Base-by-base conservation (phyloP, 2,888 invertebrate species). In the Leptopterna dolabrata region DNA sequence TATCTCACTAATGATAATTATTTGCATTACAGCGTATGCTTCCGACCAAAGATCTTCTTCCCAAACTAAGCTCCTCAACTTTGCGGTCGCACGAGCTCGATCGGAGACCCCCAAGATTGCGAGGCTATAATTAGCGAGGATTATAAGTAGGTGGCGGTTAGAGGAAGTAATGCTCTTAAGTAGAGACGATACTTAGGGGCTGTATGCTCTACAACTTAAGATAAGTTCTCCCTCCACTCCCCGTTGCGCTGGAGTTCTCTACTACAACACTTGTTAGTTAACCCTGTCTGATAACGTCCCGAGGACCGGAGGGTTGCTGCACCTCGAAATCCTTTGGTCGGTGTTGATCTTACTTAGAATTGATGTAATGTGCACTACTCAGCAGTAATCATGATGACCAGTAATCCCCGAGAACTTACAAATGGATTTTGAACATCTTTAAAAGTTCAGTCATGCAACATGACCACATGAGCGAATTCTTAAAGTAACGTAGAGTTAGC, bases 191-290 rank as follows among this genome's bases (percentile, higher is more conserved):
- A 63, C 83, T 83, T 63, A 70, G 36, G 43, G 24, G 19, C 70
- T 83, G 83, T 83, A 41, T 83, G 70, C 83, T 83, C 83, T 83
- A 70, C 70, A 83, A 83, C 83, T 83, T 83, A 83, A 70, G 70
- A 70, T 63, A 70, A 83, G 41, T 83, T 70, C 27, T 24, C 76
- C 43, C 27, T 24, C 43, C 3, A 4, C 78, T 24, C 19, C 4
- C 63, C 6, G 63, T 63, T 19, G 14, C 24, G 63, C 63, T 7
- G 19, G 27, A 63, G 63, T 63, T 63, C 24, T 7, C 63, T 27
- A 16, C 63, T 24, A n/a, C n/a, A 7, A 63, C 63, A 63, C 63
- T 63, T 19, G 63, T 63, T 63, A 63, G 51, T 51, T 51, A n/a
- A 24, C 63, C 63, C 63, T 63, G 9, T 27, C 63, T 63, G 9